A percentile compares a stretch with the other conserved stretches of the same genome.
phyloP scores from a whole-genome alignment of 2,888 invertebrate genomes.

The Papilio elwesi region DNA sequence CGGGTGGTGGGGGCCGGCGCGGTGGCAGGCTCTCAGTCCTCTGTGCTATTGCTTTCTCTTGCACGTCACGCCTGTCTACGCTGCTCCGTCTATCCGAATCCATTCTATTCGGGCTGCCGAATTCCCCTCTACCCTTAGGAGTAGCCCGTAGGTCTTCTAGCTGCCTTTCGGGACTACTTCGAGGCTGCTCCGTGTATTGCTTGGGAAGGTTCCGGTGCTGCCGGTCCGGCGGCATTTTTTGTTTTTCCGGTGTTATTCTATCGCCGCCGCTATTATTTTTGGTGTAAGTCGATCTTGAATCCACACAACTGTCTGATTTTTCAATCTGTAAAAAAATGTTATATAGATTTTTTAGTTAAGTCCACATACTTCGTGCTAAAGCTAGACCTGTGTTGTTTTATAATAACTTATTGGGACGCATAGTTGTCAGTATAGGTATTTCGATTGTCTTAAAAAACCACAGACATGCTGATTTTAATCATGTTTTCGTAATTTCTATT shows the following conservation, averaged over 20 bases:
- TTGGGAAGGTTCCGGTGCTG: slow-evolving; percentile 43
- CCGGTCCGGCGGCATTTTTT: slow-evolving; percentile 46
- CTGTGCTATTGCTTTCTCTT: slow-evolving; percentile 36
- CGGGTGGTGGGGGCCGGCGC: slow-evolving; percentile 60
- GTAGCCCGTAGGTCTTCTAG: slow-evolving; percentile 24
- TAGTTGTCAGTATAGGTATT: no score
- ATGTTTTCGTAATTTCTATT: no score
- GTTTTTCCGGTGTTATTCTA: slow-evolving; percentile 44
- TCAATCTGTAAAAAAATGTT: slow-evolving; percentile 8
- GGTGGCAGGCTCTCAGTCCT: slow-evolving; percentile 54
- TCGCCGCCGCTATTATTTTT: slow-evolving; percentile 46
- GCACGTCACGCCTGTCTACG: slow-evolving; percentile 21
- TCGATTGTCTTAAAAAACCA: no score
- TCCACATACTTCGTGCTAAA: not conserved
- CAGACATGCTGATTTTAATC: no score
- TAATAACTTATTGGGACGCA: no score
- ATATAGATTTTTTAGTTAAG: not conserved
- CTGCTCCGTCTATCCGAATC: slow-evolving; percentile 20
- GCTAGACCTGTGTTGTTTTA: not conserved
- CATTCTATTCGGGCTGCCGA: slow-evolving; percentile 21
- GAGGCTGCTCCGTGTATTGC: slow-evolving; percentile 33
- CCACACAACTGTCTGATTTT: slow-evolving; percentile 51
- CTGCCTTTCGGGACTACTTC: slow-evolving; percentile 41
- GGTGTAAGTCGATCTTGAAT: slow-evolving; percentile 28
- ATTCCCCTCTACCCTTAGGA: slow-evolving; percentile 1